Base-by-base conservation (phyloP, 2,113 vertebrate genomes). In the Ceyx cyanopectus region DNA sequence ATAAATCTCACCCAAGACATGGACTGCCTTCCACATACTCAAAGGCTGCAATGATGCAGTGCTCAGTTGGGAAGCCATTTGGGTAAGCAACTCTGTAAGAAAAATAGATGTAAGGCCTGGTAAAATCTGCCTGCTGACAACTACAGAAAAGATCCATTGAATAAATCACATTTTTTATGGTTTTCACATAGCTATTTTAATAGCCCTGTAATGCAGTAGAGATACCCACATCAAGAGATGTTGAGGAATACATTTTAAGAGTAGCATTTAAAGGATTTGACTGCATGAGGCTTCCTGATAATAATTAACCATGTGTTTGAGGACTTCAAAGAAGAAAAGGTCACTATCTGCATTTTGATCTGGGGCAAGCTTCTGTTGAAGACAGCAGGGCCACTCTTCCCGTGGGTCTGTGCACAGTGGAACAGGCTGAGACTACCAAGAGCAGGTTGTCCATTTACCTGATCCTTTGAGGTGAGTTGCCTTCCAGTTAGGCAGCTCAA, bases 11-110 rank as follows among this genome's bases (percentile, higher is more conserved):
- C 72, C 94, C 90, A 26, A 87, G 92, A 85, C 60, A 32, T 18
- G 81, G 87, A 9, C 89, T 92, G 60, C 96, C 96, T 66, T 97
- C 96, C 73, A 93, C 92, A 82, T 95, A 77, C 94, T 98, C 98
- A 90, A 98, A 98, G 27, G 96, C 98, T 63, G 90, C 92, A 20
- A 96, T 97, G 93, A 98, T 37, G 4, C 97, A 98, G 90, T 97
- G 98, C 83, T 98, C n/a, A 0, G 94, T 95, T 69, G 97, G 97
- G 46, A 98, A 97, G 62, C 97, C 97, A 45, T 98, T 92, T 84
- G 96, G 92, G 86, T 97, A 97, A 54, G 97, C 89, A 50, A 97
- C 87, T 24, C 96, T 98, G 91, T 65, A 94, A 84, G 54, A 81
- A 85, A 93, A 84, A 92, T 53, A 61, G 16, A 58, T 5, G 7